Conservation (phyloP, 2,888 invertebrate genomes). For the Dasypogon diadema region DNA sequence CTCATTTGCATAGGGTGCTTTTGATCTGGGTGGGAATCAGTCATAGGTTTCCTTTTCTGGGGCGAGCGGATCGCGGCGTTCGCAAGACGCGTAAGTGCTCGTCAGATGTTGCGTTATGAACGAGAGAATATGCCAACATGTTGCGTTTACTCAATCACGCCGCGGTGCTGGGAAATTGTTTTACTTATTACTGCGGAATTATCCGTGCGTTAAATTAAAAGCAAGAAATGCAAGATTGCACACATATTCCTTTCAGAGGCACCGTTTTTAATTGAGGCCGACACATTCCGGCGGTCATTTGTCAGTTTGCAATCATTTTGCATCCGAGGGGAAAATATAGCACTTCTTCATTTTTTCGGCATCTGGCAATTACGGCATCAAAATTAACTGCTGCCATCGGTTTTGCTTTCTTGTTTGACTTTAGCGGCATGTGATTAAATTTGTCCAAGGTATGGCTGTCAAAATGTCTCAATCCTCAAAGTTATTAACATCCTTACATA, state of each 20-base stretch:
- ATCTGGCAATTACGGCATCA: background rate
- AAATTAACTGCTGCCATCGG: background rate
- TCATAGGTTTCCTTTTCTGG: constrained; percentile 16
- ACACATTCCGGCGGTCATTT: constrained; percentile 55
- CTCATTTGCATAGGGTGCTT: constrained; percentile 3
- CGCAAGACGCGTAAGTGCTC: constrained; percentile 4
- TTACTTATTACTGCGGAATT: constrained; percentile 31
- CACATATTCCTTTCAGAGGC: constrained; percentile 47
- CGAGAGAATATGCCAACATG: constrained; percentile 17
- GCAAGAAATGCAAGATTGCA: constrained; percentile 29
- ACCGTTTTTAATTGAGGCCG: constrained; percentile 54
- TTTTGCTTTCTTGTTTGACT: no score
- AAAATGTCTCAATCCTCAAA: no score
- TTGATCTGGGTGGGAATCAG: constrained; percentile 37
- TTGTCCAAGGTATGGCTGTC: no score
- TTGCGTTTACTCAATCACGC: constrained; percentile 41
- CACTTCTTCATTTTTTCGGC: background rate
- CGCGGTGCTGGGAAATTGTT: constrained; percentile 36
- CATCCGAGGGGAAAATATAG: background rate
- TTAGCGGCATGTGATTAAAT: no score
- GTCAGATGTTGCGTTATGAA: constrained; percentile 22
- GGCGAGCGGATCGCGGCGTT: background rate
- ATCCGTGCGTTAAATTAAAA: constrained; percentile 39
- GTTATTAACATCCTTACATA: no score
- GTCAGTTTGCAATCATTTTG: constrained; percentile 44